These are phyloP conservation scores for Amblyopsis rosae DNA, from an alignment of 2,113 vertebrate species.

Conservation along the genomic window DNA sequence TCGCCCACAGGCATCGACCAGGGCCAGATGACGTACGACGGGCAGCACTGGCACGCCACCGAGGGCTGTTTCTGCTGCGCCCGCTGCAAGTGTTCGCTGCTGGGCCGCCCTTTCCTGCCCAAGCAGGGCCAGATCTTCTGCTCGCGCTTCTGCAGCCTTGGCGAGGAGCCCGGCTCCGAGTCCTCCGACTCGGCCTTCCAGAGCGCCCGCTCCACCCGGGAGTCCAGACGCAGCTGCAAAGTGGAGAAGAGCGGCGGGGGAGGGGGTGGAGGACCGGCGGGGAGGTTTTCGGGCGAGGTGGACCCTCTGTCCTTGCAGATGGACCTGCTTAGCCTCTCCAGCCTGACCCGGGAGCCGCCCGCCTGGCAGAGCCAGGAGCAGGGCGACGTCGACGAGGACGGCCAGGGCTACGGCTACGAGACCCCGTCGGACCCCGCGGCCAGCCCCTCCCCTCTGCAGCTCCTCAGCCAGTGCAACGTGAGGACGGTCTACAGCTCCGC, in stretches of 20 bases:
- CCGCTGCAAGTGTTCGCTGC: constrained; percentile 93
- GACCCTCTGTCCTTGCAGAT: constrained; percentile 97
- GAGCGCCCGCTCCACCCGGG: constrained; percentile 90
- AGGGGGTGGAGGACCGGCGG: constrained; percentile 69
- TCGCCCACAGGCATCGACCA: constrained; percentile 90
- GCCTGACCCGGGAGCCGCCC: constrained; percentile 88
- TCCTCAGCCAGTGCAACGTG: constrained; percentile 93
- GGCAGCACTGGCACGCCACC: constrained; percentile 97
- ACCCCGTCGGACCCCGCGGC: constrained; percentile 73
- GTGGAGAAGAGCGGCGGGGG: constrained; percentile 83
- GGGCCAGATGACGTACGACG: constrained; percentile 98
- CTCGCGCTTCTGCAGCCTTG: constrained; percentile 90
- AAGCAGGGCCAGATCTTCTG: constrained; percentile 99
- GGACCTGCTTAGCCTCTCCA: constrained; percentile 96
- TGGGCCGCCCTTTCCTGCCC: constrained; percentile 94
- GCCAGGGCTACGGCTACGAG: constrained; percentile 83
- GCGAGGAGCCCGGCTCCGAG: constrained; percentile 91
- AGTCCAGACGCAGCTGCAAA: constrained; percentile 91
- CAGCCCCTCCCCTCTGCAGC: constrained; percentile 86
- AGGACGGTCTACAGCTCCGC: constrained; percentile 84
- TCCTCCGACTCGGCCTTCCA: constrained; percentile 96
- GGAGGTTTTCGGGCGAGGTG: constrained; percentile 87
- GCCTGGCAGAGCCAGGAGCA: constrained; percentile 85
- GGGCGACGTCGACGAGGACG: constrained; percentile 61
- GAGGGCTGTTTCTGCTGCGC: constrained; percentile 96